phyloP scores from a whole-genome alignment of 30 jellyfish, hydroid and myxozoan species.

The Pelagia noctiluca region DNA sequence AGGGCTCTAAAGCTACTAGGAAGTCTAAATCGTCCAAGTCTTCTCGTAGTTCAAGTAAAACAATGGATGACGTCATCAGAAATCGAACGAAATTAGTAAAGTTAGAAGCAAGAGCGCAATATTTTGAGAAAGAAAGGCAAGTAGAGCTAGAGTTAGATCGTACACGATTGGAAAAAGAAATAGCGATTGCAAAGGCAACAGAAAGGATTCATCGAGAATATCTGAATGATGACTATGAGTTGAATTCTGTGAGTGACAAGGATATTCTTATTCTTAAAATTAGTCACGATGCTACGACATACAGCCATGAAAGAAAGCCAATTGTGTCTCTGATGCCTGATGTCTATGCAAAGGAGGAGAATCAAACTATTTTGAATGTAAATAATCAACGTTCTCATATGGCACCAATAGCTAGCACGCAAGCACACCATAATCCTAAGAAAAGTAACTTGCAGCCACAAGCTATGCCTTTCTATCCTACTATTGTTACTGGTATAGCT shows the following conservation, averaged over 20 bases:
- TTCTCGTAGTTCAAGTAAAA: slow-evolving; percentile 44
- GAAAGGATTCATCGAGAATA: slow-evolving; percentile 54
- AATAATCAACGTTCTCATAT: slow-evolving; percentile 19
- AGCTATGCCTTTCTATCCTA: slow-evolving; percentile 30
- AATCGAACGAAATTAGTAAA: slow-evolving; percentile 34
- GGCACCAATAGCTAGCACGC: slow-evolving; percentile 44
- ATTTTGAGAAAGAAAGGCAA: background rate
- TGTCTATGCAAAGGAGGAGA: slow-evolving; percentile 21
- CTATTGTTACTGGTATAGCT: slow-evolving; percentile 29
- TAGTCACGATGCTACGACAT: slow-evolving; percentile 26
- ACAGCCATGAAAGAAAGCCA: slow-evolving; percentile 40
- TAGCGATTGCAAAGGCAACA: slow-evolving; percentile 49
- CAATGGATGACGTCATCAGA: slow-evolving; percentile 47
- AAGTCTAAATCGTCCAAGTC: slow-evolving; percentile 5
- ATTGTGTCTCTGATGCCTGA: slow-evolving; percentile 27
- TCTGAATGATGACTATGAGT: slow-evolving; percentile 41
- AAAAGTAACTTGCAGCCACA: slow-evolving; percentile 35
- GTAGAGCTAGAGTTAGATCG: background rate
- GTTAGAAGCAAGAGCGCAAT: slow-evolving; percentile 28
- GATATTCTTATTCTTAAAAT: slow-evolving; percentile 25
- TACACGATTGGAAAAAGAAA: slow-evolving; percentile 55
- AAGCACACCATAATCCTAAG: slow-evolving; percentile 35
- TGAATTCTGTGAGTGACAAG: slow-evolving; percentile 35
- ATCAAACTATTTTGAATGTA: slow-evolving; percentile 15
- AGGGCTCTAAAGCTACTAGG: slow-evolving; percentile 11